Percentiles rank a stretch among this genome's conserved stretches.
These are phyloP conservation scores for Mergus octosetaceus DNA, from an alignment of 2,797 vertebrate species.

Conservation along the genomic window DNA sequence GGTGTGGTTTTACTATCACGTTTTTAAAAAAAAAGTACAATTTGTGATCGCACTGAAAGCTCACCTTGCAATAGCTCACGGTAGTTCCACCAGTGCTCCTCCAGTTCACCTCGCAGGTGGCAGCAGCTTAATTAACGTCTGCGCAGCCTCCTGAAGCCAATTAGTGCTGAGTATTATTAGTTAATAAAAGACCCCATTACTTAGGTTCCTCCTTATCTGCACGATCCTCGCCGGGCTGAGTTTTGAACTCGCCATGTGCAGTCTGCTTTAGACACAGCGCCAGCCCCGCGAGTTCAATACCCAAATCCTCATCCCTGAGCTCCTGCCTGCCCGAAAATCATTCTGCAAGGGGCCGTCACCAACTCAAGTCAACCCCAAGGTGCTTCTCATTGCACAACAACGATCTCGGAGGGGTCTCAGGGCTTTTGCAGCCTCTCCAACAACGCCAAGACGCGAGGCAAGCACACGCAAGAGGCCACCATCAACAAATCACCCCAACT, in stretches of 20 bases:
- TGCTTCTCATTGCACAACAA: neutral
- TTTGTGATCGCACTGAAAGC: neutral
- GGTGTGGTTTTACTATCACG: too few species aligned
- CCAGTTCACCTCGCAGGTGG: neutral
- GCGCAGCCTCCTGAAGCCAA: neutral
- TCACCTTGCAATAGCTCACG: neutral
- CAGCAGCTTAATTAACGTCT: neutral
- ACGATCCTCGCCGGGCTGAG: neutral
- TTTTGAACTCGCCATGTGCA: neutral
- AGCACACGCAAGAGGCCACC: neutral
- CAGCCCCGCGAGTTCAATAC: neutral
- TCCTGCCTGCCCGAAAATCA: neutral
- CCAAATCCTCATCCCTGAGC: neutral
- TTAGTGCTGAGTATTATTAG: constrained; percentile 1
- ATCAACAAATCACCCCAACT: neutral
- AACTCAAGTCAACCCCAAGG: neutral
- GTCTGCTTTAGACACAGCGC: neutral
- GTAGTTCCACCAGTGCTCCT: neutral
- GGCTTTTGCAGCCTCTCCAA: neutral
- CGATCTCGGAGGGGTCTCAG: neutral
- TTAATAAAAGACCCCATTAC: constrained; percentile 11
- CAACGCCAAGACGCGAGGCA: accelerated
- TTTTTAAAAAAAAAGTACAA: neutral
- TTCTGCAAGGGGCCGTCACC: neutral
- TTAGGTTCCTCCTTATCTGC: neutral